phyloP scores from a whole-genome alignment of 2,113 vertebrate genomes.

The Haemorhous mexicanus region DNA sequence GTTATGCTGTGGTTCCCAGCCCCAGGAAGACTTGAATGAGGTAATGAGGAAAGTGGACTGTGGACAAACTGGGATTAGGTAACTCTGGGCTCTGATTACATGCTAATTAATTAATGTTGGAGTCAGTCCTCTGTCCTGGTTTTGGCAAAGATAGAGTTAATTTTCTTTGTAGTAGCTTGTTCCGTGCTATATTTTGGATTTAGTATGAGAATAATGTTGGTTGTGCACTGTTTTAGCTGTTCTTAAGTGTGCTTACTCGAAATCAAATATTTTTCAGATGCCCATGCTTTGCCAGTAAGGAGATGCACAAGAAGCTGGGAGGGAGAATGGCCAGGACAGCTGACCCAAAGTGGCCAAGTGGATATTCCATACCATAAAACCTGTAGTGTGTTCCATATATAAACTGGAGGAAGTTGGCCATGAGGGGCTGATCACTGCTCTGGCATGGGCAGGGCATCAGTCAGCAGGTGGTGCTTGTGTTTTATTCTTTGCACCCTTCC shows the following conservation, averaged over 20 bases:
- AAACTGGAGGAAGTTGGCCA: not conserved
- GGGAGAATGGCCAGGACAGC: not conserved
- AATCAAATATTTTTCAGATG: not conserved
- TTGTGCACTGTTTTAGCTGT: not conserved
- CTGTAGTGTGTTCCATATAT: not conserved
- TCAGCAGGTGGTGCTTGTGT: not conserved
- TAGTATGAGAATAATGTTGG: not conserved
- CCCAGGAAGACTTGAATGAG: not conserved
- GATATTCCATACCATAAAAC: not conserved
- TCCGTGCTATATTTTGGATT: not conserved
- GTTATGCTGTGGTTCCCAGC: not conserved
- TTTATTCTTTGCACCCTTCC: not conserved
- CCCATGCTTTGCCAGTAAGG: not conserved
- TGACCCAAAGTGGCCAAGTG: not conserved
- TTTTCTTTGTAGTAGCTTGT: not conserved
- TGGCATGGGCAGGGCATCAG: accelerated
- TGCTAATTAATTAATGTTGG: not conserved
- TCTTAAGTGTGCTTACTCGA: not conserved
- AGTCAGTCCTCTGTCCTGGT: not conserved
- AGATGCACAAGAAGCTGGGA: not conserved
- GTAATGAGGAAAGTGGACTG: not conserved
- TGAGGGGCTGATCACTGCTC: not conserved
- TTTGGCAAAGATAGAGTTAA: not conserved
- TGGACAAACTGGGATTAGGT: not conserved
- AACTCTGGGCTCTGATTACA: not conserved